Evolutionary conservation across 2,797 vertebrate genomes (phyloP).

Genomic region (Enteromius argenteus): DNA sequence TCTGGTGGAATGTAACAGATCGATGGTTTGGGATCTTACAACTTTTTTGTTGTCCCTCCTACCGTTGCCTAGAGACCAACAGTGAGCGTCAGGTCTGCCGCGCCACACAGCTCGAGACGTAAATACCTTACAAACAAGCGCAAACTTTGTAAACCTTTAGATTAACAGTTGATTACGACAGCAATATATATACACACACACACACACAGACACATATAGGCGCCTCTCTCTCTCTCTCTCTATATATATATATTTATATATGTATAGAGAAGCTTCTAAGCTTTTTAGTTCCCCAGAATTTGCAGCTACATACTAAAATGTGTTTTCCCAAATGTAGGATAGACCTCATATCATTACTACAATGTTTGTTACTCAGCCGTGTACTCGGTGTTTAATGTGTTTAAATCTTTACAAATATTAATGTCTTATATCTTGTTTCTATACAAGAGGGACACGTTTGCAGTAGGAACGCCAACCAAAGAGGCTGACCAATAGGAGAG

Average conservation of each 20-base stretch:
- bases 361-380: neutral
- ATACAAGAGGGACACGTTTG: conserved; percentile 1
- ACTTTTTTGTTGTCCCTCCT: conserved; percentile 50
- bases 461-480: neutral
- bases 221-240: too few relatives aligned
- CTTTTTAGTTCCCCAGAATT: neutral
- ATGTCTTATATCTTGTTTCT: neutral
- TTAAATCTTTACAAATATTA: neutral
- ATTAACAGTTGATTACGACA: neutral
- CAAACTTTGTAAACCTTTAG: neutral
- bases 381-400: neutral
- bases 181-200: too few relatives aligned
- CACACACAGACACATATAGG: too few relatives aligned
- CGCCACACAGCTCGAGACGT: neutral
- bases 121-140: neutral
- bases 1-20: conserved; percentile 4
- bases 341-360: neutral
- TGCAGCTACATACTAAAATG: neutral
- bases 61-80: conserved; percentile 70
- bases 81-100: neutral
- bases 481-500: conserved; percentile 27
- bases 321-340: neutral
- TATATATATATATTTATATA: too few relatives aligned
- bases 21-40: neutral
- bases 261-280: too few relatives aligned